These are phyloP conservation scores for Chiloscyllium plagiosum DNA, from an alignment of 2,113 vertebrate genomes.

Conservation along the genomic window DNA sequence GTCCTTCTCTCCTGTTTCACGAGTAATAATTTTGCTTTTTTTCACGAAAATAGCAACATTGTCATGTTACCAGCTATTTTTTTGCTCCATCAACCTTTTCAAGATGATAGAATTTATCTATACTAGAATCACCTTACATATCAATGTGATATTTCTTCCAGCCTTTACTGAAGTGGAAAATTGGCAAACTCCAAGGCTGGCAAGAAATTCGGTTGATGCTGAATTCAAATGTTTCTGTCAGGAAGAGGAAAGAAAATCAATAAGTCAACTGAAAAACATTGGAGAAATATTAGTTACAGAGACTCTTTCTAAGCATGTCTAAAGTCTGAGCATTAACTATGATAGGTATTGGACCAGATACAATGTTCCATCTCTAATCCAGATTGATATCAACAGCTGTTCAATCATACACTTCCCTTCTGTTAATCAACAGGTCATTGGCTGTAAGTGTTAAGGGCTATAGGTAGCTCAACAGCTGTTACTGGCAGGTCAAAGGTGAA, in stretches of 20 bases:
- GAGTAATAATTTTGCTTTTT: too few relatives aligned
- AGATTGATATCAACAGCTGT: not conserved
- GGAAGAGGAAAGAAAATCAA: conserved; percentile 23
- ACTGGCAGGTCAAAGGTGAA: not conserved
- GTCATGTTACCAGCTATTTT: not conserved
- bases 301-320: not conserved
- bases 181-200: not conserved
- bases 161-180: not conserved
- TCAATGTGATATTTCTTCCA: not conserved
- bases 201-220: not conserved
- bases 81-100: not conserved
- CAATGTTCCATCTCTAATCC: not conserved
- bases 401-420: too few relatives aligned
- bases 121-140: not conserved
- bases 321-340: not conserved
- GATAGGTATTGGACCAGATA: not conserved
- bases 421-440: not conserved
- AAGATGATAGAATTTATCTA: not conserved
- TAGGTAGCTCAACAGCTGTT: not conserved
- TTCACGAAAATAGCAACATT: not conserved
- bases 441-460: not conserved
- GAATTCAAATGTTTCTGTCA: not conserved
- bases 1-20: not conserved
- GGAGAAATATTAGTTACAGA: not conserved
- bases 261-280: not conserved